Evolutionary conservation across 2,888 invertebrate genomes (phyloP), one percentile per base, ranked within the genome.

Genomic region (Myopa testacea): DNA sequence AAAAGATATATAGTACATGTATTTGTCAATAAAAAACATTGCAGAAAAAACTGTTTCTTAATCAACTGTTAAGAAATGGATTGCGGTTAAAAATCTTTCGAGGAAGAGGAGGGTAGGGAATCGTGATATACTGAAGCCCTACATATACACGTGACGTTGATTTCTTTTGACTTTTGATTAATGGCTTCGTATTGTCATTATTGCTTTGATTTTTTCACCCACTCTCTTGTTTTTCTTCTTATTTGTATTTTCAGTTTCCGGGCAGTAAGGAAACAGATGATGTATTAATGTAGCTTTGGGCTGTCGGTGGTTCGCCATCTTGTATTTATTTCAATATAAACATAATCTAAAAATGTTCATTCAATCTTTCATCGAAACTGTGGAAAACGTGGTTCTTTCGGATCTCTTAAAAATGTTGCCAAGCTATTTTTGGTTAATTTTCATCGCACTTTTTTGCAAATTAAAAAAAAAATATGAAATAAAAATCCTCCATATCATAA

Each of bases 271-370:
- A 26, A 26, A 26, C 26, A 26, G 26, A 26, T n/a, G 26, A 26
- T 26, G 26, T 26, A 26, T 26, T 26, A 26, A 26, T 26, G 26
- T 26, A 62, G 34, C 45, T 73, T 14, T 5, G 4, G 5, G 55
- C 16, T 45, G n/a, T 55, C 55, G n/a, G 10, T 14, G 10, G 14
- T 16, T 16, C n/a, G 55, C 16, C 6, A 3, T 14, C 55, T 70
- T 76, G 60, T 68, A 72, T 72, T 76, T 55, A 78, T 78, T 78
- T 73, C 76, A 76, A 78, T 74, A 69, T 14, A 55, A 55, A 55
- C 55, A 55, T 5, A 16, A 16, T 4, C 14, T 55, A 55, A 55
- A 55, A 78, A 78, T 58, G 38, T 74, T 55, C 26, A n/a, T 52
- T 37, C 52, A 14, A 19, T 65, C 26, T 12, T 50, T 26, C 2